Evolutionary conservation across 2,888 invertebrate species (phyloP), one percentile per base, ranked within the genome.

Genomic region (Cremastinae sp.): DNA sequence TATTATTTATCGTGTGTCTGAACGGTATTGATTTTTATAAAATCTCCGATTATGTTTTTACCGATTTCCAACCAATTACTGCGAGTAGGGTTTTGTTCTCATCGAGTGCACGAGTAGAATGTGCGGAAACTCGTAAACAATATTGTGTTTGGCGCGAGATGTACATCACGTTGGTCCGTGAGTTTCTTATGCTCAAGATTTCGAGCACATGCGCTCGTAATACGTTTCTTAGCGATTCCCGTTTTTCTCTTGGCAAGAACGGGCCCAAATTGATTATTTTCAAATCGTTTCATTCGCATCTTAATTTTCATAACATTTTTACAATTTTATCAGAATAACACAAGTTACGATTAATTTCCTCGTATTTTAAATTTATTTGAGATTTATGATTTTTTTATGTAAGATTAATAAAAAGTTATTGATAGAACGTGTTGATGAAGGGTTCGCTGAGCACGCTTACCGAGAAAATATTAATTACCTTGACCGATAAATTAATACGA

Each of bases 81-180:
- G 39, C 39, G 20, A 55, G 8, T 16, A 16, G 53, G 12, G 51
- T n/a, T n/a, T n/a, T n/a, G n/a, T n/a, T n/a, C n/a, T n/a, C n/a
- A n/a, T n/a, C n/a, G n/a, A n/a, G n/a, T n/a, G n/a, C n/a, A n/a
- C 10, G 28, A 41, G 12, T 14, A 7, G 20, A 35, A 35, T n/a
- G 7, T 22, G 14, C 49, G 9, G 28, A 5, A 56, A 20, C 49
- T 35, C 53, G 69, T 73, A 76, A 76, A 75, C 75, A 78, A 69
- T 69, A 65, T 55, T 51, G 56, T 18, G 16, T 65, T 73, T 73
- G 61, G 69, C 72, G 76, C 75, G 72, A 56, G 69, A 72, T 72
- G 72, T 75, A 66, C 62, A 65, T 70, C 47, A 55, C 55, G 28
- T 22, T 39, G 56, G 28, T 53, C 47, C 22, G 18, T 49, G 37